Evolutionary conservation across 2,113 vertebrate genomes (phyloP).

Genomic region (Deroptyus accipitrinus): DNA sequence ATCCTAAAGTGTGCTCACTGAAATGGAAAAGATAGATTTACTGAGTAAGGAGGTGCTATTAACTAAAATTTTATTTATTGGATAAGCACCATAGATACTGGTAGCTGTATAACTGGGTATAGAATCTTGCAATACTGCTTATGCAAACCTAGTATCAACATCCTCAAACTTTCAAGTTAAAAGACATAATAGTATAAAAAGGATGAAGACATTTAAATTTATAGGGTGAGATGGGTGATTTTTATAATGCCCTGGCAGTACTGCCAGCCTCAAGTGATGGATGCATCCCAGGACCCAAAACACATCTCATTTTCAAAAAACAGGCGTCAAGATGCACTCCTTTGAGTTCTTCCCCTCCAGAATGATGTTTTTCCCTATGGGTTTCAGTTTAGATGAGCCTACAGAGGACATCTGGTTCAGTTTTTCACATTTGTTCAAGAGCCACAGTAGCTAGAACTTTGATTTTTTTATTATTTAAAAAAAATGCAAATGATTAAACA

Average conservation of each 20-base stretch:
- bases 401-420: neutral
- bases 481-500: neutral
- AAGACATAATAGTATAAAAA: neutral
- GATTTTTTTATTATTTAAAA: neutral
- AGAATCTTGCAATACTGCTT: neutral
- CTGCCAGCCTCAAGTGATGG: neutral
- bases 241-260: neutral
- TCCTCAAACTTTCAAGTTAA: neutral
- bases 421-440: neutral
- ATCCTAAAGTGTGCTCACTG: neutral
- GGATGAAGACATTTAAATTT: neutral
- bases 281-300: neutral
- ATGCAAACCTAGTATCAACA: neutral
- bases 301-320: neutral
- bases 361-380: neutral
- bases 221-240: neutral
- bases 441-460: neutral
- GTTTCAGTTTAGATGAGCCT: neutral
- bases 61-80: neutral
- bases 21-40: neutral
- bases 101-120: neutral
- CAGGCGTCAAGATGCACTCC: neutral
- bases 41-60: neutral
- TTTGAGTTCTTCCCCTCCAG: neutral
- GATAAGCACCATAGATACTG: neutral